These are phyloP conservation scores for Pavo muticus DNA, from an alignment of 2,113 vertebrate species.

Conservation along the genomic window DNA sequence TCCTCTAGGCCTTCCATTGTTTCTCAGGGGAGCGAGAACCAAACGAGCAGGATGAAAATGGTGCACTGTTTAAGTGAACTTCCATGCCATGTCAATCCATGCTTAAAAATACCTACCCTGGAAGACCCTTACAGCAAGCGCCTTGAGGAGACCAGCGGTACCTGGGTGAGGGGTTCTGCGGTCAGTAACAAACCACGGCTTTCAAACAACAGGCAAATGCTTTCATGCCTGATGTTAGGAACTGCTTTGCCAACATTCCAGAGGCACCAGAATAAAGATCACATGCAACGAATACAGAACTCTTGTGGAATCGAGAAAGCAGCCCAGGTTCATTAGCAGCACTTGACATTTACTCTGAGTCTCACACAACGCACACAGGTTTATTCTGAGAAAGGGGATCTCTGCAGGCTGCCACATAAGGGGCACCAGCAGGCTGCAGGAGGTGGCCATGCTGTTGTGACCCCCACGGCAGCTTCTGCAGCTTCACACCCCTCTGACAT, in stretches of 20 bases:
- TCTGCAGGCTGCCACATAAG: accelerated
- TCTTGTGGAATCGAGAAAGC: background rate
- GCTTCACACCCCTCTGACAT: background rate
- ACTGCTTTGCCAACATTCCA: background rate
- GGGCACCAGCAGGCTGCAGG: background rate
- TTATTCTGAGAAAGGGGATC: background rate
- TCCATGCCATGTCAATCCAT: background rate
- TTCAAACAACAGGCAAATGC: background rate
- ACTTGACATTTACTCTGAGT: background rate
- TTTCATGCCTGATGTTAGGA: background rate
- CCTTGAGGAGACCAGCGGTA: background rate
- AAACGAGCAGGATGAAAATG: background rate
- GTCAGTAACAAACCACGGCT: background rate
- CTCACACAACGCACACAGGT: background rate
- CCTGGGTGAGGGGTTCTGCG: background rate
- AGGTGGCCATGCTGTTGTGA: background rate
- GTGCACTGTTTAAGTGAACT: background rate
- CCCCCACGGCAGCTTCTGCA: background rate
- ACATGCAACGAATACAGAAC: accelerated
- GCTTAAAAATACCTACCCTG: background rate
- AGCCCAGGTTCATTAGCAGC: background rate
- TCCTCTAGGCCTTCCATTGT: background rate
- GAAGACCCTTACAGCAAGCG: background rate
- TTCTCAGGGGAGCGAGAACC: background rate
- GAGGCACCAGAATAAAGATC: background rate